Conservation (phyloP, 1,140 invertebrate genomes). For the Sipha flava region DNA sequence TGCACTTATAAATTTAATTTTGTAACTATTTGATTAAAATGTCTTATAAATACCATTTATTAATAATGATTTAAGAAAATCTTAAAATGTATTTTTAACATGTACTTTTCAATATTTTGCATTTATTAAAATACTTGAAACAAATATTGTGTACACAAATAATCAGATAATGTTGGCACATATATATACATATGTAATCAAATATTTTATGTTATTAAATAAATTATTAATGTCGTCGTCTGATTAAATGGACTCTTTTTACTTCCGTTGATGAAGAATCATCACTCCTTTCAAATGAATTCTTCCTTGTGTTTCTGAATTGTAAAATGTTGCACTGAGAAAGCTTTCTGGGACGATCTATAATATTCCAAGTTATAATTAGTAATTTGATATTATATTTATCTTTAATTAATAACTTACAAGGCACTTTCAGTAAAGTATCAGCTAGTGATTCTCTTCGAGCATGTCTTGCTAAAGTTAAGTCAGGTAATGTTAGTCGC, state of each 20-base stretch:
- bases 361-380: neutral
- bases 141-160: neutral
- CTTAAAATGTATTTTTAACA: no score
- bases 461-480: conserved; percentile 7
- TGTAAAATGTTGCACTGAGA: neutral
- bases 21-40: neutral
- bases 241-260: conserved; percentile 1
- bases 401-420: neutral
- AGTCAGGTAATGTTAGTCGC: conserved; percentile 2
- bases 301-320: neutral
- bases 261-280: neutral
- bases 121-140: neutral
- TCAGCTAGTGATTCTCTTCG: neutral
- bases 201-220: neutral
- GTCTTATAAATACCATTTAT: neutral
- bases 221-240: neutral
- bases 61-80: neutral
- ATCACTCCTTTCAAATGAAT: neutral
- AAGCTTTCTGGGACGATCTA: neutral
- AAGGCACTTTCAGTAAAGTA: neutral
- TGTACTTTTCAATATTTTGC: neutral
- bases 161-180: neutral
- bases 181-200: neutral
- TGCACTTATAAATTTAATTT: neutral
- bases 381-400: neutral